Percentiles rank a stretch among this genome's conserved stretches.
These are phyloP conservation scores for Orius insidiosus DNA, from an alignment of 1,140 invertebrate species.

Conservation along the genomic window DNA sequence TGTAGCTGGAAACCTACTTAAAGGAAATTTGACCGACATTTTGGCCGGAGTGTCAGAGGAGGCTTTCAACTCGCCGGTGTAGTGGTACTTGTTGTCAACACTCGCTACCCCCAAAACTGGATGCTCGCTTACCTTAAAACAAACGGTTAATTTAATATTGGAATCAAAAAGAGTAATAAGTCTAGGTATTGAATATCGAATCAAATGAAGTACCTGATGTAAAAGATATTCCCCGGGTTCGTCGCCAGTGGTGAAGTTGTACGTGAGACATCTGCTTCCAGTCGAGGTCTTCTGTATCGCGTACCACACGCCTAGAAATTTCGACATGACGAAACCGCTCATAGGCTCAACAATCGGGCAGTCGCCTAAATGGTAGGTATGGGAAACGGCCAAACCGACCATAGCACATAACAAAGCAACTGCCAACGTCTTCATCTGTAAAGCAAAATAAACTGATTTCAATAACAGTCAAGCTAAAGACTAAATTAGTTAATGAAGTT, in stretches of 20 bases:
- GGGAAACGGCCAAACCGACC: slow-evolving; percentile 20
- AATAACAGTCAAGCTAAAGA: too few species aligned
- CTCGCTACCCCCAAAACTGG: slow-evolving; percentile 33
- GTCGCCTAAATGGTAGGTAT: slow-evolving; percentile 53
- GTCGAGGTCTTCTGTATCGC: slow-evolving; percentile 71
- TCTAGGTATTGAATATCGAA: too few species aligned
- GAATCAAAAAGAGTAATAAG: too few species aligned
- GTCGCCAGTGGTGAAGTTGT: slow-evolving; percentile 47
- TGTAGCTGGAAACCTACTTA: too few species aligned
- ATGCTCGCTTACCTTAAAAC: slow-evolving; percentile 43
- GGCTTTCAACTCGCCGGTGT: slow-evolving; percentile 43
- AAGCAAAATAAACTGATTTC: too few species aligned
- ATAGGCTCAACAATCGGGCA: slow-evolving; percentile 54
- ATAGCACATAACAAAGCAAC: neutral
- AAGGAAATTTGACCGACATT: slow-evolving; percentile 57
- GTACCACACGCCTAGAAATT: slow-evolving; percentile 67
- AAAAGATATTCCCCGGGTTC: slow-evolving; percentile 51
- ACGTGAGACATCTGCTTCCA: slow-evolving; percentile 54
- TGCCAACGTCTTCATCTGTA: too few species aligned
- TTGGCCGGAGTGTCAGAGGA: slow-evolving; percentile 45
- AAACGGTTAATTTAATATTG: neutral
- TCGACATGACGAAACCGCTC: slow-evolving; percentile 48
- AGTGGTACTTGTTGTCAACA: slow-evolving; percentile 50
- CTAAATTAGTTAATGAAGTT: too few species aligned
- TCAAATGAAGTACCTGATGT: too few species aligned